Percentiles rank a stretch among this genome's conserved stretches.
phyloP scores from a whole-genome alignment of 2,888 invertebrate genomes.

The Thysanoteuthis rhombus region DNA sequence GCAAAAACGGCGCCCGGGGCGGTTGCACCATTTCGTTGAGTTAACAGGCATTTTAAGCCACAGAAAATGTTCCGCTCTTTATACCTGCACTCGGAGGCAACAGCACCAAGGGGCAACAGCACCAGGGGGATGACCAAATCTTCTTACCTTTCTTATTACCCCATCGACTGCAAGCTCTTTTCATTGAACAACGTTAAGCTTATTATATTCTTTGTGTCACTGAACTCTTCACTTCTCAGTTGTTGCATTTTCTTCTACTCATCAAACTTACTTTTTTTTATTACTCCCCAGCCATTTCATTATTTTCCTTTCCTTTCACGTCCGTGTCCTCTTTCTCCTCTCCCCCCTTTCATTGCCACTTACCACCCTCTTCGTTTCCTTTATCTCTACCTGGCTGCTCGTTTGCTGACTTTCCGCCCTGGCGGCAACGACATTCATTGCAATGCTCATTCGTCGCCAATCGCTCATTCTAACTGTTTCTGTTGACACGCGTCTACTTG shows the following conservation, averaged over 20 bases:
- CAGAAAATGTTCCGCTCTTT: too few species aligned
- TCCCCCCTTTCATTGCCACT: neutral
- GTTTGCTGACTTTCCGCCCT: neutral
- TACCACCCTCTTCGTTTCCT: neutral
- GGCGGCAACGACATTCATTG: neutral
- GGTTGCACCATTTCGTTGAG: too few species aligned
- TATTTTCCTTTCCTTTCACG: neutral
- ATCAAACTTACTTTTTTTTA: too few species aligned
- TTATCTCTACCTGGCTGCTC: neutral
- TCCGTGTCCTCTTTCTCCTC: neutral
- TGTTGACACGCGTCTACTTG: neutral
- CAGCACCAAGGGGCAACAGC: too few species aligned
- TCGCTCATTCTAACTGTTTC: neutral
- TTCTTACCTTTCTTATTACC: too few species aligned
- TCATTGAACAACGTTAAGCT: too few species aligned
- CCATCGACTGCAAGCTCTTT: too few species aligned
- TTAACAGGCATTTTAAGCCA: too few species aligned
- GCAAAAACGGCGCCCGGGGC: too few species aligned
- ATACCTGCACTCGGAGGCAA: too few species aligned
- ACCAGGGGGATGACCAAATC: too few species aligned
- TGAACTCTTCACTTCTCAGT: neutral
- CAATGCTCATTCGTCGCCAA: neutral
- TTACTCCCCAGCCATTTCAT: neutral
- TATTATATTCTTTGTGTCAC: neutral
- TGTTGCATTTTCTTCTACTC: too few species aligned